These are phyloP conservation scores for Leptinotarsa texana DNA, from an alignment of 1,140 invertebrate genomes.

Conservation along the genomic window DNA sequence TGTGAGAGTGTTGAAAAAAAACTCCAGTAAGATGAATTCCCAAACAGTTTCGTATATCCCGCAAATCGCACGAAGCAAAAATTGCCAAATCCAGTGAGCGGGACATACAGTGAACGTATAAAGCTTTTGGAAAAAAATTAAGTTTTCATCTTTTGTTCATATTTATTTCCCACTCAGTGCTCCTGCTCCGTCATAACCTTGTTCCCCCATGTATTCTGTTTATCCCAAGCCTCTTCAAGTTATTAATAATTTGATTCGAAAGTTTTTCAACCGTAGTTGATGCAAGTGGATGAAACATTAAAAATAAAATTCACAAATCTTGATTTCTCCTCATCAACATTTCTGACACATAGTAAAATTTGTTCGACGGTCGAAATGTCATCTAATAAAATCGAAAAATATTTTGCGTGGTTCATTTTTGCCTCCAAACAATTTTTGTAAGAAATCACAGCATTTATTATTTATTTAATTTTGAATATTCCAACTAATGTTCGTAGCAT, in stretches of 20 bases:
- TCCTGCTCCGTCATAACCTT: not conserved
- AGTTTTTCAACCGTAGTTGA: not conserved
- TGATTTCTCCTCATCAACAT: constrained; percentile 18
- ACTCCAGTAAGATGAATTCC: not conserved
- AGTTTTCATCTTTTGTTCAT: not conserved
- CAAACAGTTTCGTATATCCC: not conserved
- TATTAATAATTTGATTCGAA: not conserved
- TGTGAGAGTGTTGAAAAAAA: too few species aligned
- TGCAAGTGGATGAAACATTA: constrained; percentile 3
- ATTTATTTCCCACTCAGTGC: not conserved
- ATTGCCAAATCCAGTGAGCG: not conserved
- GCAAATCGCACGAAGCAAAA: not conserved
- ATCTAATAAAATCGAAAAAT: constrained; percentile 16
- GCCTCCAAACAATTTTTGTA: constrained; percentile 6
- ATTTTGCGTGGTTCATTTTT: not conserved
- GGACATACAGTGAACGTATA: not conserved
- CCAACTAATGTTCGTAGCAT: constrained; percentile 26
- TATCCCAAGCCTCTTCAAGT: too few species aligned
- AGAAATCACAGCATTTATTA: constrained; percentile 18
- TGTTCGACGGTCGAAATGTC: not conserved
- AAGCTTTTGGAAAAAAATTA: not conserved
- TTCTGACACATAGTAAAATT: not conserved
- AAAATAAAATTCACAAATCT: constrained; percentile 19
- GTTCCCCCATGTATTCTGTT: too few species aligned
- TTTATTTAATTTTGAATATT: constrained; percentile 23